Conservation (phyloP, 2,797 vertebrate genomes). For the Euthynnus affinis region DNA sequence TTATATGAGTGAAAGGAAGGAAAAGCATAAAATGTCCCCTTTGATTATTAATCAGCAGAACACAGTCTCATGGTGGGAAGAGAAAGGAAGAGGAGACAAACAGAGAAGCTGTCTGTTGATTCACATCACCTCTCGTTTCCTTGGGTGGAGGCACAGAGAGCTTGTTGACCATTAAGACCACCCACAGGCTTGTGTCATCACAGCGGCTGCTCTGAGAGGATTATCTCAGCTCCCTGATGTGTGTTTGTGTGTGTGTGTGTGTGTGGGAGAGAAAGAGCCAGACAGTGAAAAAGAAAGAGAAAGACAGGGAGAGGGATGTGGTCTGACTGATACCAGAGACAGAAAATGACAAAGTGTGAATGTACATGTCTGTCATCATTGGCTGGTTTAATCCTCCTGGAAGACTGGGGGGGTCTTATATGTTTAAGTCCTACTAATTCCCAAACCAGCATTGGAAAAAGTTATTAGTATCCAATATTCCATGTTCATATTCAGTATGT, state of each 20-base stretch:
- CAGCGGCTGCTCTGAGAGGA: constrained; percentile 38
- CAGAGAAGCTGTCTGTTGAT: constrained; percentile 17
- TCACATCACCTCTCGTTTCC: constrained; percentile 24
- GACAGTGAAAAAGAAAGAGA: not conserved
- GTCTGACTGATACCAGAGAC: constrained; percentile 1
- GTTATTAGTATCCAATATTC: no score
- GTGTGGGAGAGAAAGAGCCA: constrained; percentile 20
- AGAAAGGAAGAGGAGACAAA: not conserved
- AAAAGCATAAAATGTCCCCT: no score
- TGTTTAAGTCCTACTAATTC: no score
- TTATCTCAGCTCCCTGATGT: constrained; percentile 53
- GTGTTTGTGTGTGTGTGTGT: constrained; percentile 39
- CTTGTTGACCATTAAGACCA: constrained; percentile 59
- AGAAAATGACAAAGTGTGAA: constrained; percentile 7
- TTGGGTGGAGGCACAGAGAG: constrained; percentile 3
- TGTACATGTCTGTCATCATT: not conserved
- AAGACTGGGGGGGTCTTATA: not conserved
- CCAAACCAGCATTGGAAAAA: no score
- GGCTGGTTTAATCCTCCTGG: not conserved
- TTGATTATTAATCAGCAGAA: not conserved
- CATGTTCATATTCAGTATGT: not conserved
- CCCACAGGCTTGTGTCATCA: constrained; percentile 65
- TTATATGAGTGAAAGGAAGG: no score
- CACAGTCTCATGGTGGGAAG: not conserved
- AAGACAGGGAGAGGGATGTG: not conserved